Base-by-base conservation (phyloP, 2,113 vertebrate species). In the Psammodynastes pulverulentus region DNA sequence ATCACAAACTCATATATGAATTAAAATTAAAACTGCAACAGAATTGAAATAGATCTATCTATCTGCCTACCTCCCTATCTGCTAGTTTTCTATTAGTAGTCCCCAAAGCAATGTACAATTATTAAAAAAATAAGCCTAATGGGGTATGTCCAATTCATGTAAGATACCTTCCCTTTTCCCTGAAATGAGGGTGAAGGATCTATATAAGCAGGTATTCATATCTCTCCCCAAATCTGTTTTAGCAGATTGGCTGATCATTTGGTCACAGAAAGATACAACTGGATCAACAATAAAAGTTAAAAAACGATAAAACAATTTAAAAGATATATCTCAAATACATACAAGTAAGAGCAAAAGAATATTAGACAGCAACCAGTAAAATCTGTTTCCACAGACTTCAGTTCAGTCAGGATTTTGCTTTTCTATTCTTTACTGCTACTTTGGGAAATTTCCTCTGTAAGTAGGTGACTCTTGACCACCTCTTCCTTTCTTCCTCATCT, bases 51-150 rank as follows among this genome's bases (percentile, higher is more conserved):
- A n/a, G 58, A 24, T 24, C 54, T 23, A 9, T 9, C 21, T 29
- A 0, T 13, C 10, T 12, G 3, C 12, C 56, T n/a, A 1, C 5
- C 12, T 13, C 0, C 5, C 58, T 13, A n/a, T 13, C 26, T 12
- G 26, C 26, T 62, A 26, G 24, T 58, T 58, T 58, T 26, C 54
- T 26, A 58, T 58, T 26, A 58, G 54, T 58, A 58, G 54, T 58
- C 24, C 24, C 54, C 54, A 26, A 58, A 58, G 54, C 54, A 58
- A 58, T 58, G 54, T 56, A 24, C 21, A 24, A 24, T 56, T 56
- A 24, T 56, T 56, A 56, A 56, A 56, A 52, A 56, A 58, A 58
- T 58, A 54, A 54, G 2, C 6, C 23, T 58, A 24, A 56, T 56
- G 23, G 23, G 54, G 54, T 56, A 26, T 58, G 54, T 58, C 54